Conservation (phyloP, 1,140 invertebrate species). For the Danaus plexippus region DNA sequence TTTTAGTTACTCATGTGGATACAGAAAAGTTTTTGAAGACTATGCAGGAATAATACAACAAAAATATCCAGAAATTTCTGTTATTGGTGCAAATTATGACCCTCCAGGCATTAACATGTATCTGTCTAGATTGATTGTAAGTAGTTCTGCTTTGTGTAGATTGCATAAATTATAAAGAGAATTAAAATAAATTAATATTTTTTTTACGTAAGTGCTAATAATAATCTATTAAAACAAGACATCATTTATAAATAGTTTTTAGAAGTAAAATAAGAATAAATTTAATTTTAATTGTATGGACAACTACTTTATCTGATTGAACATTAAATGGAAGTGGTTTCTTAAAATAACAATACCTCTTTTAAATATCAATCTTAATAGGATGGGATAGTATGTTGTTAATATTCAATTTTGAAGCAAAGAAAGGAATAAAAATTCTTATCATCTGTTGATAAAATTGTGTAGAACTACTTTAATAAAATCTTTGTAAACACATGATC, state of each 20-base stretch:
- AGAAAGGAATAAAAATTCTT: too few relatives aligned
- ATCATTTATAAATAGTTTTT: too few relatives aligned
- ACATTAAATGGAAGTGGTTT: too few relatives aligned
- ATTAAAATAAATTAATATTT: neutral
- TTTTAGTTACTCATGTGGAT: conserved; percentile 88
- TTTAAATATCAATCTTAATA: too few relatives aligned
- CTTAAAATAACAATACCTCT: too few relatives aligned
- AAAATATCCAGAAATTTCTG: conserved; percentile 92
- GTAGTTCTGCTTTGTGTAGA: conserved; percentile 22
- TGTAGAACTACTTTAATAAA: too few relatives aligned
- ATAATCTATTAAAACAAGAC: too few relatives aligned
- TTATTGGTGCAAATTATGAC: conserved; percentile 94
- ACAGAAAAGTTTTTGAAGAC: conserved; percentile 91
- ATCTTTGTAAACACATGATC: too few relatives aligned
- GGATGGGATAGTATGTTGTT: too few relatives aligned
- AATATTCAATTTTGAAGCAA: too few relatives aligned
- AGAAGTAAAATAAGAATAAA: neutral
- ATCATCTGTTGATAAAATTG: too few relatives aligned
- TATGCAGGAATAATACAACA: conserved; percentile 91
- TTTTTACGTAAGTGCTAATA: neutral
- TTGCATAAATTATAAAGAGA: conserved; percentile 5
- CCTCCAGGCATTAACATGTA: conserved; percentile 87
- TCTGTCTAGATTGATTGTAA: conserved; percentile 88
- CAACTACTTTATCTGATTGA: neutral
- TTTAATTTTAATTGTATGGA: conserved; percentile 6